Evolutionary conservation across 2,113 vertebrate species (phyloP).

Genomic region (Sclerurus mexicanus): DNA sequence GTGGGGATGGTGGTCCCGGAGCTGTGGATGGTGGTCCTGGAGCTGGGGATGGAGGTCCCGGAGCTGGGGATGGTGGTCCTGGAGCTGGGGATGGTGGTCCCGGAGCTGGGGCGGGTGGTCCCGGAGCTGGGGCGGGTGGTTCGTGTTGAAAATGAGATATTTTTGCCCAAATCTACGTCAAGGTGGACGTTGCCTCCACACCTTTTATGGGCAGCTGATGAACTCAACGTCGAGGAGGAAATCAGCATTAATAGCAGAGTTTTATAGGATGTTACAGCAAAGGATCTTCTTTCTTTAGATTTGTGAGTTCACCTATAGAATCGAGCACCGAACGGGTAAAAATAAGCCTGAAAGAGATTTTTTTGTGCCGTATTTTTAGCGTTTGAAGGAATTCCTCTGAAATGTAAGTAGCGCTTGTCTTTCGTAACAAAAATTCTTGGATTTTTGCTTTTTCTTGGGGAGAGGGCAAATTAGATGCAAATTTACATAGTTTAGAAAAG

Average conservation of each 20-base stretch:
- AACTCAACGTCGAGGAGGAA: background rate
- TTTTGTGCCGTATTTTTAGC: background rate
- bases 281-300: background rate
- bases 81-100: background rate
- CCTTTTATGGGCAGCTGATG: background rate
- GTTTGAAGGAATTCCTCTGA: background rate
- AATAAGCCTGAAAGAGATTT: background rate
- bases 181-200: background rate
- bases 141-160: background rate
- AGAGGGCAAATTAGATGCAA: background rate
- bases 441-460: background rate
- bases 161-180: background rate
- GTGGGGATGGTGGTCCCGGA: no score
- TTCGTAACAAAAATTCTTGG: background rate
- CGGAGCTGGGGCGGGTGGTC: background rate
- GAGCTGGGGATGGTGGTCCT: no score
- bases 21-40: no score
- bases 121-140: no score
- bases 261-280: background rate
- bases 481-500: background rate
- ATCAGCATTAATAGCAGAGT: background rate
- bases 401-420: background rate
- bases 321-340: background rate
- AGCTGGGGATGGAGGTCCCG: no score
- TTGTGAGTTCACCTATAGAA: background rate